Evolutionary conservation across 2,888 invertebrate species (phyloP).

Genomic region (Monochamus alternatus): DNA sequence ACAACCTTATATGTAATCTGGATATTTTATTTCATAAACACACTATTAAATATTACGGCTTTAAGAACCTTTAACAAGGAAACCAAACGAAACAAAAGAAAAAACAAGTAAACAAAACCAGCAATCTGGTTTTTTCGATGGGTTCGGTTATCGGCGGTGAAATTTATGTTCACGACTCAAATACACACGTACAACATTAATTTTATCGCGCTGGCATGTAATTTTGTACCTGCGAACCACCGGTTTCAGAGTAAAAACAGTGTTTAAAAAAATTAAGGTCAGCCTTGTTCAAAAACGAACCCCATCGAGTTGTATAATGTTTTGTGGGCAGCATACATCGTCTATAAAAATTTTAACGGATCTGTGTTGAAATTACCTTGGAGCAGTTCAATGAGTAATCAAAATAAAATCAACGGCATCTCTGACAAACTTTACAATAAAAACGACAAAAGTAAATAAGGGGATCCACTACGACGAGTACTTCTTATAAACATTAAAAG

Average conservation of each 20-base stretch:
- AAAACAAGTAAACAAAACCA: neutral
- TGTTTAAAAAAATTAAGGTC: neutral
- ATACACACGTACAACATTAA: neutral
- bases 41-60: neutral
- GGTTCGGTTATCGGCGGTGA: neutral
- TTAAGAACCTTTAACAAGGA: slow-evolving; percentile 2
- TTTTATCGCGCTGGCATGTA: neutral
- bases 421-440: no score
- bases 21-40: neutral
- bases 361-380: neutral
- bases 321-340: neutral
- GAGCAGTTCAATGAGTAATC: no score
- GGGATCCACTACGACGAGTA: no score
- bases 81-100: neutral
- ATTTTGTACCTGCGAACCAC: neutral
- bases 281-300: neutral
- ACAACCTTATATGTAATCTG: slow-evolving; percentile 1
- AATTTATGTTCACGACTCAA: neutral
- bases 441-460: no score
- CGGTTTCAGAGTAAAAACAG: neutral
- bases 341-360: slow-evolving; percentile 12
- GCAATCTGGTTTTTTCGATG: neutral
- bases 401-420: no score
- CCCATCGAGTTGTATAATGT: slow-evolving; percentile 1
- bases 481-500: no score